Percentiles rank a stretch among this genome's conserved stretches.
Conservation (phyloP, 2,888 invertebrate genomes). For the Leucoma salicis region DNA sequence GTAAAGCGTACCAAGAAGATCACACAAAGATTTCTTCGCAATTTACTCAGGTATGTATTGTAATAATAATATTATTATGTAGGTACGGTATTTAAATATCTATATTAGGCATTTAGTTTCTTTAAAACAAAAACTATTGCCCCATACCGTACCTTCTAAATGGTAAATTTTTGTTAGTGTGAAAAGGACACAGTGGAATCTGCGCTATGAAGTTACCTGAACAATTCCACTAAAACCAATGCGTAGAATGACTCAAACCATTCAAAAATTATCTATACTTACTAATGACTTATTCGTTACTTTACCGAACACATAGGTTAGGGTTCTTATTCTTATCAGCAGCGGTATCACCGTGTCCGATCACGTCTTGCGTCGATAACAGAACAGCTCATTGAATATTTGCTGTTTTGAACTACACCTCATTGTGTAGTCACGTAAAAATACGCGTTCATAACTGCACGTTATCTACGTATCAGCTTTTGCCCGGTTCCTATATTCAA, state of each 20-base stretch:
- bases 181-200: too few species aligned
- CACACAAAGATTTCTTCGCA: slow-evolving; percentile 91
- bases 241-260: slow-evolving; percentile 1
- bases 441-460: not conserved
- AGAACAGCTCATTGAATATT: slow-evolving; percentile 51
- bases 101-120: too few species aligned
- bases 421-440: slow-evolving; percentile 17
- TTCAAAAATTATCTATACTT: not conserved
- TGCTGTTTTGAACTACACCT: slow-evolving; percentile 13
- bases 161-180: too few species aligned
- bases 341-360: slow-evolving; percentile 58
- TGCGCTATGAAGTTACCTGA: too few species aligned
- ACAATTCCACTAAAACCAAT: not conserved
- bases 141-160: too few species aligned
- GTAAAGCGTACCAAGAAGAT: slow-evolving; percentile 95
- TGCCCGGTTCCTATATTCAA: too few species aligned
- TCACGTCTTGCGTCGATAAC: slow-evolving; percentile 60
- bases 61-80: not conserved
- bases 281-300: slow-evolving; percentile 1
- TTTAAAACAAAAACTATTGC: too few species aligned
- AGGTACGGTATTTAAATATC: too few species aligned
- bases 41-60: slow-evolving; percentile 84
- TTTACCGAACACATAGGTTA: slow-evolving; percentile 19
- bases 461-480: not conserved
- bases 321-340: slow-evolving; percentile 42